Conservation (phyloP, 2,113 vertebrate genomes). For the Forbesichthys agassizii region DNA sequence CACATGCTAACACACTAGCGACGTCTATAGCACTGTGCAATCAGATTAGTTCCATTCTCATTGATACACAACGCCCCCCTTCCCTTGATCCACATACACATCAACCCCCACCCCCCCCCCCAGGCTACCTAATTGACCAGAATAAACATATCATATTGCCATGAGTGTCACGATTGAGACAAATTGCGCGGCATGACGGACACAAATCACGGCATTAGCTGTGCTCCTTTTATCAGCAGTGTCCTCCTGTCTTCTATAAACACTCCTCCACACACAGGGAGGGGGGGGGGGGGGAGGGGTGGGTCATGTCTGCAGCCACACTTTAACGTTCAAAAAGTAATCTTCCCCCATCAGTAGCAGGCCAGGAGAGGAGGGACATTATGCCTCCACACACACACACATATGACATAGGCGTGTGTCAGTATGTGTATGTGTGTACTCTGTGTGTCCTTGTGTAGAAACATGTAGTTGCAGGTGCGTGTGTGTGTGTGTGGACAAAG, state of each 20-base stretch:
- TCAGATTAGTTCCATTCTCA: slow-evolving; percentile 76
- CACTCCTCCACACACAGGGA: slow-evolving; percentile 56
- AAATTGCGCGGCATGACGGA: slow-evolving; percentile 76
- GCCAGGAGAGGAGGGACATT: slow-evolving; percentile 66
- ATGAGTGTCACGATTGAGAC: slow-evolving; percentile 77
- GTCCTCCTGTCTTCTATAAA: slow-evolving; percentile 73
- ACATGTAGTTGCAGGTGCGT: neutral
- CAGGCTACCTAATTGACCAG: slow-evolving; percentile 76
- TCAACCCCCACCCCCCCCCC: slow-evolving; percentile 65
- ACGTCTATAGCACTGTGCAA: slow-evolving; percentile 52
- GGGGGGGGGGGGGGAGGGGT: slow-evolving; percentile 35
- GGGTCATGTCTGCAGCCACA: slow-evolving; percentile 51
- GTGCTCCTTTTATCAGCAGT: slow-evolving; percentile 72
- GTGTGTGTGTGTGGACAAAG: slow-evolving; percentile 3
- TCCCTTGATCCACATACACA: slow-evolving; percentile 55
- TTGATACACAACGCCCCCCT: slow-evolving; percentile 55
- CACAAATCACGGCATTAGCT: slow-evolving; percentile 77
- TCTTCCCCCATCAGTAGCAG: slow-evolving; percentile 71
- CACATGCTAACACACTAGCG: slow-evolving; percentile 28
- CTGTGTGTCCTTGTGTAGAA: neutral
- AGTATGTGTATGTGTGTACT: neutral
- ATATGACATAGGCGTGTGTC: slow-evolving; percentile 47
- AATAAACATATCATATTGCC: slow-evolving; percentile 80
- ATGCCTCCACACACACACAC: slow-evolving; percentile 71
- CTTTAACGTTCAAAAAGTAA: slow-evolving; percentile 76